Evolutionary conservation across 2,113 vertebrate genomes (phyloP), one percentile per base, ranked within the genome.

Genomic region (Muntiacus reevesi): DNA sequence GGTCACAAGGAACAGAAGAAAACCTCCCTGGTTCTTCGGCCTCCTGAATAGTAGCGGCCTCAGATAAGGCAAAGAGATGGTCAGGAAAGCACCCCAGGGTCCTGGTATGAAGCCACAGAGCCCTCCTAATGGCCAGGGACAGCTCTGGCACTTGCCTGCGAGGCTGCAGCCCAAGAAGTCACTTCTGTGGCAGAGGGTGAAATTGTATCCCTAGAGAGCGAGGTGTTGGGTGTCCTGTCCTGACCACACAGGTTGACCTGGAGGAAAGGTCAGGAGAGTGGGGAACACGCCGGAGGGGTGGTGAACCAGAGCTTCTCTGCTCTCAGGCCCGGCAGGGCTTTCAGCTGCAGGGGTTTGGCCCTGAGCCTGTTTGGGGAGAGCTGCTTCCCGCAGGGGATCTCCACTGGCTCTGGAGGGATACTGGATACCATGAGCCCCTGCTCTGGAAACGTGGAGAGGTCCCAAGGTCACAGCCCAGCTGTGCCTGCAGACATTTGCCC

Each of bases 261-360:
- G 92, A 96, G 90, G 93, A 91, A 90, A 97, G 96, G 97, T 97
- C 97, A 94, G 94, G 50, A 82, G 92, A 83, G 52, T 23, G 47
- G 71, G 93, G 84, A 62, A 19, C 25, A 12, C 1, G 1, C 12
- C 5, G 92, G 88, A 45, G 55, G 74, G 57, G 95, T 16, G 45
- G n/a, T 13, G 2, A 27, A 36, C 15, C 3, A 28, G 45, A 81
- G 64, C 71, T 21, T 4, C 15, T 78, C 36, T 8, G 13, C 13
- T 36, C 83, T 45, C 57, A 16, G 81, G 7, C 36, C 43, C 74
- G 55, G 96, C 94, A 71, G 91, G 40, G 50, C 43, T 54, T 25
- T 52, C 64, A 28, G 95, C 88, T 47, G 88, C 85, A 74, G 67
- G 47, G 71, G 27, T 2, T 50, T 96, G 96, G 92, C 92, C 0